Evolutionary conservation across 2,888 invertebrate genomes (phyloP).

Genomic region (Anthrax anthrax): DNA sequence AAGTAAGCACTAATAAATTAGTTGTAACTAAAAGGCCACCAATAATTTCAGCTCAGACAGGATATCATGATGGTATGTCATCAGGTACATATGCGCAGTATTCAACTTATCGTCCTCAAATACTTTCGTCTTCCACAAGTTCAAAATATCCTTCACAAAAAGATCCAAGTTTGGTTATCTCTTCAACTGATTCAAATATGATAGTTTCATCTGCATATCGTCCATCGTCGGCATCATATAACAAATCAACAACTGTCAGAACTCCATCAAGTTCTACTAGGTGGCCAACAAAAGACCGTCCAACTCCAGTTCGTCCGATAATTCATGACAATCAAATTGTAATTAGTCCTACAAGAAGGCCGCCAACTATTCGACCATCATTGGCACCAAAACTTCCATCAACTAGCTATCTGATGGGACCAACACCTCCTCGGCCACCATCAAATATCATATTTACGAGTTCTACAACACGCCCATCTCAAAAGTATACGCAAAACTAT

Average conservation of each 20-base stretch:
- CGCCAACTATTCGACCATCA: slow-evolving; percentile 7
- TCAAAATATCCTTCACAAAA: neutral
- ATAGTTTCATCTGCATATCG: neutral
- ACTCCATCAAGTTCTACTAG: neutral
- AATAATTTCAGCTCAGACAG: neutral
- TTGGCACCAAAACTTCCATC: slow-evolving; percentile 27
- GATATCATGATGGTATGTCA: neutral
- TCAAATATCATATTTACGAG: neutral
- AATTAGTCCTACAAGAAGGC: slow-evolving; percentile 8
- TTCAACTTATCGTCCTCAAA: neutral
- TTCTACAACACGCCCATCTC: slow-evolving; percentile 1
- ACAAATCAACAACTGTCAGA: neutral
- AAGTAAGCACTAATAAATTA: neutral
- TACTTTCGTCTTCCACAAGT: neutral
- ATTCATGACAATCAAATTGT: slow-evolving; percentile 6
- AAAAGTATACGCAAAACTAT: slow-evolving; percentile 30
- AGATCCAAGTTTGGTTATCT: neutral
- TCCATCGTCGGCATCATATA: neutral
- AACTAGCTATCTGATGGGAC: slow-evolving; percentile 37
- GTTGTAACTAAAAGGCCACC: neutral
- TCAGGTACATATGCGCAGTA: neutral
- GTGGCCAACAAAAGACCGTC: neutral
- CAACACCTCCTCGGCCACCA: slow-evolving; percentile 38
- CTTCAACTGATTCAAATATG: neutral
- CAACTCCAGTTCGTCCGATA: slow-evolving; percentile 29